Conservation (phyloP, 2,797 vertebrate species). For the Sardinella longiceps region DNA sequence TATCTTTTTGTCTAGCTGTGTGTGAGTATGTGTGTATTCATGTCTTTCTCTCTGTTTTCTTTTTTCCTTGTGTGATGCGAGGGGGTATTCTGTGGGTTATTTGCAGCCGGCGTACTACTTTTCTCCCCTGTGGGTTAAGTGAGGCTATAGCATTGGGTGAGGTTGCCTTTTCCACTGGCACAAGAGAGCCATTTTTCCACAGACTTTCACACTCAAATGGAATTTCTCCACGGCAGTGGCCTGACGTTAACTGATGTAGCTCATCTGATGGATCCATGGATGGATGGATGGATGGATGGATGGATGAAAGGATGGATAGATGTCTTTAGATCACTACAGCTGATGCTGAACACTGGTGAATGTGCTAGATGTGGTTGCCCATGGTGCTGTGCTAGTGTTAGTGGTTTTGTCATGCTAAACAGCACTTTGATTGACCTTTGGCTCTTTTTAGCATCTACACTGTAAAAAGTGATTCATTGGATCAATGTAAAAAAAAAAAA, state of each 20-base stretch:
- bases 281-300: constrained; percentile 3
- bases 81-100: constrained; percentile 65
- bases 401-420: background rate
- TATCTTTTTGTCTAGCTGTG: background rate
- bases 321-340: constrained; percentile 12
- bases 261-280: background rate
- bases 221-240: background rate
- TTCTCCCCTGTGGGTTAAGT: constrained; percentile 67
- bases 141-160: constrained; percentile 32
- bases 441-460: background rate
- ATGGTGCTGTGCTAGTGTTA: background rate
- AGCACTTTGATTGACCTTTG: background rate
- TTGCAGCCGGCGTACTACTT: constrained; percentile 67
- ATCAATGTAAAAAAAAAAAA: too few species aligned
- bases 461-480: too few species aligned
- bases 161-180: constrained; percentile 21
- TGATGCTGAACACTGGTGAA: background rate
- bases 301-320: background rate
- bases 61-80: constrained; percentile 43
- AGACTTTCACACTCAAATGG: background rate
- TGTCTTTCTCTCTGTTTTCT: background rate
- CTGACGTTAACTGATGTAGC: background rate
- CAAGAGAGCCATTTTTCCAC: background rate
- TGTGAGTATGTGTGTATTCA: background rate
- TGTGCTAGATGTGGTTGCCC: background rate